Percentiles rank a stretch among this genome's conserved stretches.
Conservation (phyloP, 2,888 invertebrate genomes). For the Drosophila vallismaia region DNA sequence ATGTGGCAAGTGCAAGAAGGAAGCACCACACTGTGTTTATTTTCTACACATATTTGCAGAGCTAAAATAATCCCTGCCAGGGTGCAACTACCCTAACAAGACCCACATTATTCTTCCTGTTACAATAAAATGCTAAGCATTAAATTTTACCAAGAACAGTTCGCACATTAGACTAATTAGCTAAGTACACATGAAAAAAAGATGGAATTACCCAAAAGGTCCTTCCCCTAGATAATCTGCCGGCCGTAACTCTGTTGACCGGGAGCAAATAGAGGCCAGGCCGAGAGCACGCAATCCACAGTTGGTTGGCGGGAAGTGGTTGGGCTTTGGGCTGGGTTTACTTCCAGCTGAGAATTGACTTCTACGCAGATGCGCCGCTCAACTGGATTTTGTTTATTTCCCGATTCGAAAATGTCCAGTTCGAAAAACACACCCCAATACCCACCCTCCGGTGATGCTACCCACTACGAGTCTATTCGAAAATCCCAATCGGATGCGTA, state of each 20-base stretch:
- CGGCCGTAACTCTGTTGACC: slow-evolving; percentile 54
- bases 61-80: background rate
- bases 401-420: slow-evolving; percentile 56
- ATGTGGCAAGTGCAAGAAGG: background rate
- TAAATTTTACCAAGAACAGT: slow-evolving; percentile 30
- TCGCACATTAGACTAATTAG: slow-evolving; percentile 63
- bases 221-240: slow-evolving; percentile 37
- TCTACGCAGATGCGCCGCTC: slow-evolving; percentile 53
- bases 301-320: slow-evolving; percentile 63
- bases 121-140: slow-evolving; percentile 25
- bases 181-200: slow-evolving; percentile 46
- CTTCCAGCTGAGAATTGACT: slow-evolving; percentile 41
- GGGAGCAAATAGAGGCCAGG: slow-evolving; percentile 56
- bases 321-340: slow-evolving; percentile 11
- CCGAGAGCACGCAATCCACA: slow-evolving; percentile 58
- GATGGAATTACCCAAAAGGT: slow-evolving; percentile 36
- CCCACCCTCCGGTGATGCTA: slow-evolving; percentile 23
- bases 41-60: slow-evolving; percentile 11
- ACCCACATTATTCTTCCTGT: slow-evolving; percentile 32
- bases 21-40: slow-evolving; percentile 1
- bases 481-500: slow-evolving; percentile 55
- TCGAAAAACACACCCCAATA: slow-evolving; percentile 51
- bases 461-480: slow-evolving; percentile 19
- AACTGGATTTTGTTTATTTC: slow-evolving; percentile 73
- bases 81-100: slow-evolving; percentile 38